Evolutionary conservation across 2,888 invertebrate genomes (phyloP), one percentile per base, ranked within the genome.

Genomic region (Gasteruption jaculator): DNA sequence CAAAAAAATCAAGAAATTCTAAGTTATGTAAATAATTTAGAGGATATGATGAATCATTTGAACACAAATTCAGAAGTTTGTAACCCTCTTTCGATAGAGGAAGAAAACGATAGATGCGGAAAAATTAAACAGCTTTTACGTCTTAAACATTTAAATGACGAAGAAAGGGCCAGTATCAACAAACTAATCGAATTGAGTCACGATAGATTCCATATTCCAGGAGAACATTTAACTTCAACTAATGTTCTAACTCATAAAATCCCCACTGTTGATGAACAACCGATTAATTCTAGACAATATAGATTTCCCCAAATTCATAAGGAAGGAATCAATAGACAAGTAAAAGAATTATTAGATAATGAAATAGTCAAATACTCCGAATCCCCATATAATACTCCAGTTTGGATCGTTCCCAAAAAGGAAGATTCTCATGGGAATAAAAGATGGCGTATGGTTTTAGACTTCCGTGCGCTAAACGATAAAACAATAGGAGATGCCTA

Each of bases 341-440:
- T 43, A 1, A 20, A 40, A 19, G 45, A 49, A 14, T 10, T 48
- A 20, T 30, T 48, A 1, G 27, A 42, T 14, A 29, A 41, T n/a
- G 24, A 35, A 2, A 43, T 50, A 2, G 43, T 49, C 5, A 34
- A 24, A 34, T 38, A 29, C 4, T 43, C 43, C 6, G 14, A 30
- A 3, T 45, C 45, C 5, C 47, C 49, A 3, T 49, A 40, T 15
- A 38, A 35, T 12, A 34, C 49, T 5, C 48, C 50, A 1, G 16
- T 50, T 2, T 50, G 48, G 42, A 39, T 52, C 3, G 50, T 52
- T 1, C 49, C 46, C 0, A 50, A 53, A 19, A 52, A 52, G 25
- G 10, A 20, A 2, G 51, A 49, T 26, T 45, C 45, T 4, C 25
- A 32, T 22, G 41, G 48, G 15, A 45, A 49, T 20, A 36, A 35